Percentiles rank a stretch among this genome's conserved stretches.
Evolutionary conservation across 2,113 vertebrate species (phyloP).

Genomic region (Microcebus lehilahytsara): DNA sequence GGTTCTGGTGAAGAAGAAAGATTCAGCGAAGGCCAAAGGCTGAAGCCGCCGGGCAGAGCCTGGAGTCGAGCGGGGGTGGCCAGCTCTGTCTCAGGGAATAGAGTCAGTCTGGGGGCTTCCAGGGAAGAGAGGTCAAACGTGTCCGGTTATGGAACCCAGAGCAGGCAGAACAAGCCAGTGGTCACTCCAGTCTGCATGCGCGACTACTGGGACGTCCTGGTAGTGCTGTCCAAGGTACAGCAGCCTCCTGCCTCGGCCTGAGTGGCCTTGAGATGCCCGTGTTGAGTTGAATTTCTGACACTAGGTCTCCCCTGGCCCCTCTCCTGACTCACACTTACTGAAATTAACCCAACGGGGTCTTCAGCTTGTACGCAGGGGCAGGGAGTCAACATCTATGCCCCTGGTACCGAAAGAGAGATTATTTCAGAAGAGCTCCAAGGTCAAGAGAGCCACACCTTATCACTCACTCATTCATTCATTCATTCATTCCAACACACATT

Average conservation of each 20-base stretch:
- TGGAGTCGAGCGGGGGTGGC: background rate
- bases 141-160: background rate
- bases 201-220: fast-evolving
- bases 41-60: background rate
- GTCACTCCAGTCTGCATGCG: background rate
- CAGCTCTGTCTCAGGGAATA: background rate
- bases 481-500: background rate
- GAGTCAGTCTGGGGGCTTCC: background rate
- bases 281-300: background rate
- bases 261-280: background rate
- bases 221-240: background rate
- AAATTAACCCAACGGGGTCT: background rate
- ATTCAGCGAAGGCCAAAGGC: background rate
- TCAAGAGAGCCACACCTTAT: background rate
- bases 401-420: background rate
- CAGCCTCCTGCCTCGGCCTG: background rate
- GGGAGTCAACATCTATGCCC: background rate
- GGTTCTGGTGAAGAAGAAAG: background rate
- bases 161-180: background rate
- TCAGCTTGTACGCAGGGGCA: too few species aligned
- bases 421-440: background rate
- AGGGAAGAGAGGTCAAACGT: background rate
- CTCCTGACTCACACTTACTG: background rate
- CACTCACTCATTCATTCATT: background rate
- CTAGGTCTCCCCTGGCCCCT: background rate